phyloP scores from a whole-genome alignment of 2,888 invertebrate species.

The Hydrotaea diabolus region DNA sequence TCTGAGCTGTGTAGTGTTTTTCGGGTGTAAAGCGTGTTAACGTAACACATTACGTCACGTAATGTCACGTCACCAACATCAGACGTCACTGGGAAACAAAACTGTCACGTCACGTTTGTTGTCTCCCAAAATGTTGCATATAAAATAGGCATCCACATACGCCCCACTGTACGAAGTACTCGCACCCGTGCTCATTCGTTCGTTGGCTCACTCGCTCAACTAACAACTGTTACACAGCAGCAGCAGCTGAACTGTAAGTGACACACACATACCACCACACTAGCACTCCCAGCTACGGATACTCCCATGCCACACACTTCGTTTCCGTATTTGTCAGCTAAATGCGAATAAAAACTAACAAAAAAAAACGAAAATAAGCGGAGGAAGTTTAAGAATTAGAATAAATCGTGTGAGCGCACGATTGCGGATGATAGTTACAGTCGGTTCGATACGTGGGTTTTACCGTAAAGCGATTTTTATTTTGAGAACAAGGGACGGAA shows the following conservation, averaged over 20 bases:
- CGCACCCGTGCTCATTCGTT: not conserved
- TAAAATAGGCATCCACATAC: conserved; percentile 25
- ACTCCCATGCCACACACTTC: conserved; percentile 6
- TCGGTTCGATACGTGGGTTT: not conserved
- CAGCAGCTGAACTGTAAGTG: not conserved
- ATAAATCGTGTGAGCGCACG: conserved; percentile 27
- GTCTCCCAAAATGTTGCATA: conserved; percentile 35
- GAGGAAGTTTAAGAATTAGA: conserved; percentile 38
- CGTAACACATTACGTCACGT: conserved; percentile 72
- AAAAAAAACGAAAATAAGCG: not conserved
- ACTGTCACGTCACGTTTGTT: conserved; percentile 69
- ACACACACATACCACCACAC: not conserved
- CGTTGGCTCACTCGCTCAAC: not conserved
- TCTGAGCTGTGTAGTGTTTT: conserved; percentile 2
- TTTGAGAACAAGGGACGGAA: too few relatives aligned
- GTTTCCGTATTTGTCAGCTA: conserved; percentile 27
- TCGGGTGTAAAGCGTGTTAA: conserved; percentile 55
- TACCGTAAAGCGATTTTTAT: too few relatives aligned
- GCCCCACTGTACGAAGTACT: not conserved
- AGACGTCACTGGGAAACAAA: conserved; percentile 69
- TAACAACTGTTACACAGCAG: conserved; percentile 21
- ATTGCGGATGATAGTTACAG: conserved; percentile 25
- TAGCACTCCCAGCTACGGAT: not conserved
- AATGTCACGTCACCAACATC: conserved; percentile 75
- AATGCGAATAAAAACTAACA: not conserved